phyloP scores from a whole-genome alignment of 2,888 invertebrate genomes.

The Nymphalis c-album region DNA sequence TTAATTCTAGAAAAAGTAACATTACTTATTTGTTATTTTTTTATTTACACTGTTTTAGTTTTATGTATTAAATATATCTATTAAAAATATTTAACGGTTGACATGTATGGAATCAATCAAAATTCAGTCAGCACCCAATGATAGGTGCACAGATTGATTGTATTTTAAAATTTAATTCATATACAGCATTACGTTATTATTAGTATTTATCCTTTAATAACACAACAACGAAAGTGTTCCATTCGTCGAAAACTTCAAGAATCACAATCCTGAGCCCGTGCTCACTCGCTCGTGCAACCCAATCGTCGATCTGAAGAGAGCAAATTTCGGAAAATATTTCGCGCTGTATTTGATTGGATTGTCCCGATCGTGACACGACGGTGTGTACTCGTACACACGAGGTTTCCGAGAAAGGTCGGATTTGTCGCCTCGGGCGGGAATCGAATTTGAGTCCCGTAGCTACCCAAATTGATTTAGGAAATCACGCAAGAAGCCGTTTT shows the following conservation, averaged over 20 bases:
- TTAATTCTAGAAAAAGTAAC: too few species aligned
- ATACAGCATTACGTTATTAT: too few species aligned
- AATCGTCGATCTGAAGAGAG: slow-evolving; percentile 26
- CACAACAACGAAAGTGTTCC: not conserved
- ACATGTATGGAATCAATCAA: too few species aligned
- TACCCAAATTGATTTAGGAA: slow-evolving; percentile 74
- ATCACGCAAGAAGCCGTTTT: slow-evolving; percentile 51
- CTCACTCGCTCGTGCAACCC: slow-evolving; percentile 9
- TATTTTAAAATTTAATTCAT: too few species aligned
- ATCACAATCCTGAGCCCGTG: not conserved
- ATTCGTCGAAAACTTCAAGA: not conserved
- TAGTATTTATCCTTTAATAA: not conserved
- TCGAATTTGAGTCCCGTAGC: slow-evolving; percentile 74
- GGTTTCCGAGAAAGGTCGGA: slow-evolving; percentile 60
- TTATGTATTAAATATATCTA: too few species aligned
- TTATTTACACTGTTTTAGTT: too few species aligned
- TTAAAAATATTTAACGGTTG: too few species aligned
- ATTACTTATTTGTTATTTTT: too few species aligned
- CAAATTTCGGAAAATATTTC: slow-evolving; percentile 54
- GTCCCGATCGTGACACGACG: slow-evolving; percentile 48
- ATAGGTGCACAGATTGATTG: too few species aligned
- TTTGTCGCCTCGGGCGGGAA: slow-evolving; percentile 66
- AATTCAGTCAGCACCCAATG: too few species aligned
- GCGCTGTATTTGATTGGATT: slow-evolving; percentile 61
- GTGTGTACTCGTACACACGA: slow-evolving; percentile 59